Conservation (phyloP, 2,113 vertebrate species). For the Heliornis fulica region DNA sequence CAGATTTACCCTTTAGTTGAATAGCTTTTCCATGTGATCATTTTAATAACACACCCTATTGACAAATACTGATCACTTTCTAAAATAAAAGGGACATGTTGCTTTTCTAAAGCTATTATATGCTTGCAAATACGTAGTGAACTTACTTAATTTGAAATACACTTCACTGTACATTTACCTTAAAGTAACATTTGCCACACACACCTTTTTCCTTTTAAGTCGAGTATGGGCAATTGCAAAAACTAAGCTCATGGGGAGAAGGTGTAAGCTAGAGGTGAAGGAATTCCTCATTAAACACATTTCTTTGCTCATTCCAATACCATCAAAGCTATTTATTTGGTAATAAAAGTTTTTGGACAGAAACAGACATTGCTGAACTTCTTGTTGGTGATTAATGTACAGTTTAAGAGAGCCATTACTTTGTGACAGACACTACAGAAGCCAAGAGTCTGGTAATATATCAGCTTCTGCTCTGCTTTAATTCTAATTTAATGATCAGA, state of each 20-base stretch:
- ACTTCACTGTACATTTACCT: accelerated
- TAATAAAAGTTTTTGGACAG: background rate
- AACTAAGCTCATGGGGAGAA: background rate
- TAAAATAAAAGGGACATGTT: background rate
- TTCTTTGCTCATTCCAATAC: background rate
- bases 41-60: background rate
- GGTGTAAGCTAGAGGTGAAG: background rate
- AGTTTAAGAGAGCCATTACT: slow-evolving; percentile 31
- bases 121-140: background rate
- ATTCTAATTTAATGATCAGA: background rate
- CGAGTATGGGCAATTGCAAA: background rate
- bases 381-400: slow-evolving; percentile 3
- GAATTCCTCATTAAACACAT: background rate
- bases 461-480: background rate
- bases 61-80: background rate
- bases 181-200: background rate
- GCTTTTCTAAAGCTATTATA: background rate
- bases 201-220: background rate
- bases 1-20: background rate
- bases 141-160: background rate
- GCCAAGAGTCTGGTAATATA: background rate
- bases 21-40: background rate
- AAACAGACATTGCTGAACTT: background rate
- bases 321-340: background rate
- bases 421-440: background rate